Base-by-base conservation (phyloP, 2,888 invertebrate genomes). In the Dinocampus coccinellae region DNA sequence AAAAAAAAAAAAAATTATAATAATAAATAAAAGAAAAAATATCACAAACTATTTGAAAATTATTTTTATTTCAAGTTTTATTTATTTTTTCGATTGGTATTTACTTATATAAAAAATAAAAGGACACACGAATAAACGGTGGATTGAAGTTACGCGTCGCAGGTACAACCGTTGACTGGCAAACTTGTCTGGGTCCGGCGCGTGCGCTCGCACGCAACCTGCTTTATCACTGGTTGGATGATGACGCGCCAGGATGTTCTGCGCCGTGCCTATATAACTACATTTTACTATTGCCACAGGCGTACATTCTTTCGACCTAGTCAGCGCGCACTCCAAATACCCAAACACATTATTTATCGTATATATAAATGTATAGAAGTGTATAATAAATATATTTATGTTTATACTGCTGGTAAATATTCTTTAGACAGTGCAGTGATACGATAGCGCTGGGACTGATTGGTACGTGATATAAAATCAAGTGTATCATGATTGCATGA, bases 141-240 rank as follows among this genome's bases (percentile, higher is more conserved):
- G 2, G 4, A 16, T 47, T 78, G 79, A 82, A 72, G 77, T 79
- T 79, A 76, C 80, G 78, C 78, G 81, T 79, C 75, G 76, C 77
- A 78, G 78, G 73, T 76, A 77, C 80, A 75, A 77, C 66, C 78
- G 78, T 74, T 76, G 82, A 83, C 82, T 83, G 82, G 76, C 33
- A 63, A 73, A 71, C 70, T 70, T 73, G 76, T 76, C 77, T 77
- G 79, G 77, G 73, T 69, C 70, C 69, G 76, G 79, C 82, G 82
- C 82, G 74, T 81, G 82, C 82, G 82, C 80, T 75, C 33, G 55
- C 42, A 47, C 63, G 24, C 24, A 24, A 36, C 29, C 13, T 55
- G 55, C 22, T 53, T 16, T 53, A 55, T 26, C 24, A 55, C 55
- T 55, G 55, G 55, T 55, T 7, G 55, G 55, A 24, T 7, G 55